These are phyloP conservation scores for Cataglyphis rosenhaueri DNA, from an alignment of 2,888 invertebrate species.

Conservation along the genomic window DNA sequence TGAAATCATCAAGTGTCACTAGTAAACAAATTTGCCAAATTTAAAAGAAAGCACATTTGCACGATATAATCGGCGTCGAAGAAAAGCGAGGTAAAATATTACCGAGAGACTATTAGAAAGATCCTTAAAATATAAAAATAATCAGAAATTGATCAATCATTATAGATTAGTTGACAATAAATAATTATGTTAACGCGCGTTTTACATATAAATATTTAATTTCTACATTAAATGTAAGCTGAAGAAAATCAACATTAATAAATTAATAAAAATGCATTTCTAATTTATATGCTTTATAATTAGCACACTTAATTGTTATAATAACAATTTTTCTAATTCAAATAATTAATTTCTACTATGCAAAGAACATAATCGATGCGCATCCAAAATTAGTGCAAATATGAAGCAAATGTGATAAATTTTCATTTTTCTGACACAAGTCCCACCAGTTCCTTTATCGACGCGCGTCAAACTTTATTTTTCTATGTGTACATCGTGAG, in stretches of 20 bases:
- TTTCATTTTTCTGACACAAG: conserved; percentile 57
- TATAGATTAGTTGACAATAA: background rate
- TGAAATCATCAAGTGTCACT: background rate
- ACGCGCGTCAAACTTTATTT: conserved; percentile 62
- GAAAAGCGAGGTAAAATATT: background rate
- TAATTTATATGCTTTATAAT: background rate
- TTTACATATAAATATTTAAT: background rate
- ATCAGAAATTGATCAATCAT: background rate
- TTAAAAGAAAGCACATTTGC: background rate
- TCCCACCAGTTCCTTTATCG: conserved; percentile 55
- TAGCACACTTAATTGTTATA: background rate
- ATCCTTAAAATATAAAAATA: background rate
- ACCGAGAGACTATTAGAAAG: background rate
- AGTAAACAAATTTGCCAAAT: background rate
- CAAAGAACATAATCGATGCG: background rate
- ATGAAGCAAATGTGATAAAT: background rate
- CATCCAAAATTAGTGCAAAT: background rate
- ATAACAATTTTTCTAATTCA: background rate
- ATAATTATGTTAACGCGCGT: background rate
- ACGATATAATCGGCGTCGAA: no score
- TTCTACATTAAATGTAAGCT: background rate
- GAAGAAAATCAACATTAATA: background rate
- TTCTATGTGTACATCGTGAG: conserved; percentile 53
- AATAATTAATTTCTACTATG: background rate
- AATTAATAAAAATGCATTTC: background rate